Percentiles rank a stretch among this genome's conserved stretches.
These are phyloP conservation scores for Scortum barcoo DNA, from an alignment of 2,113 vertebrate genomes.

Conservation along the genomic window DNA sequence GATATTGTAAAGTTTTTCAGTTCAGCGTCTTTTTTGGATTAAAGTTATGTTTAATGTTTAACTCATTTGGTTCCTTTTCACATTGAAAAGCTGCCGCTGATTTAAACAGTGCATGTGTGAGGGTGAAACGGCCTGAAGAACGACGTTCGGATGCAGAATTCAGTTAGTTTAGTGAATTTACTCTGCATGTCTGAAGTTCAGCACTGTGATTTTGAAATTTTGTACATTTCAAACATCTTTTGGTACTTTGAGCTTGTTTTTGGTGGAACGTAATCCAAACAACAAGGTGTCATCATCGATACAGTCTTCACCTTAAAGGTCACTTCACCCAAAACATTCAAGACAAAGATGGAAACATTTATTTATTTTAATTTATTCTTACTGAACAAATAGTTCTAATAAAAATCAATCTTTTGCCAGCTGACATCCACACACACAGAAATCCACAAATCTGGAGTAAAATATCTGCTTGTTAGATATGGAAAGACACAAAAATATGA, in stretches of 20 bases:
- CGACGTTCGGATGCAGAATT: conserved; percentile 36
- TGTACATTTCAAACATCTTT: background rate
- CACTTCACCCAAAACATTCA: conserved; percentile 1
- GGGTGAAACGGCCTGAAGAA: conserved; percentile 29
- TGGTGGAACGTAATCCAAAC: background rate
- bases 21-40: background rate
- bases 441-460: no score
- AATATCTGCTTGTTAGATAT: no score
- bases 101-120: conserved; percentile 47
- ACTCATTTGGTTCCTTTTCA: conserved; percentile 31
- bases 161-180: no score
- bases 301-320: background rate
- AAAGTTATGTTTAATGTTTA: conserved; percentile 25
- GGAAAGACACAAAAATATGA: no score
- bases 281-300: background rate
- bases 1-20: background rate
- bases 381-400: no score
- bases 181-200: background rate
- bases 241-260: background rate
- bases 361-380: no score
- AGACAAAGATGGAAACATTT: background rate
- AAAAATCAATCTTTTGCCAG: no score
- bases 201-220: background rate
- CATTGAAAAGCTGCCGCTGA: conserved; percentile 21
- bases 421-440: no score